Percentiles rank a stretch among this genome's conserved stretches.
These are phyloP conservation scores for Archocentrus centrarchus DNA, from an alignment of 2,113 vertebrate species.

Conservation along the genomic window DNA sequence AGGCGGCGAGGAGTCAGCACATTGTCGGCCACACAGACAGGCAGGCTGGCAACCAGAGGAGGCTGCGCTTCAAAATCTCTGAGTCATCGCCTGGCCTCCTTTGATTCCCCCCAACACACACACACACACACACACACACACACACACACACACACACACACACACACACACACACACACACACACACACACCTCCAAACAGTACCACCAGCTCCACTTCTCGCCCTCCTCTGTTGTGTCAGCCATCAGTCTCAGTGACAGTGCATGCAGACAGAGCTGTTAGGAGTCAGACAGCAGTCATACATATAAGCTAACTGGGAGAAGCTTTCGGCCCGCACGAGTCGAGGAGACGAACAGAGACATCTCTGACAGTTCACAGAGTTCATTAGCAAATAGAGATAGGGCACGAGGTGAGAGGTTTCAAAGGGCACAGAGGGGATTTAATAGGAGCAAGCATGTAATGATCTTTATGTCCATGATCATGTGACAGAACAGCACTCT, in stretches of 20 bases:
- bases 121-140: no score
- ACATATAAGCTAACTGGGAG: slow-evolving; percentile 17
- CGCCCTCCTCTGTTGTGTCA: slow-evolving; percentile 33
- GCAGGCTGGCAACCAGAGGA: slow-evolving; percentile 54
- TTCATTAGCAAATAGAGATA: slow-evolving; percentile 12
- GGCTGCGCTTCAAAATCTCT: slow-evolving; percentile 57
- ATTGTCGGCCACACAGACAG: slow-evolving; percentile 50
- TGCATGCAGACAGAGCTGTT: slow-evolving; percentile 41
- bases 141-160: no score
- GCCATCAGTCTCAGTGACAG: slow-evolving; percentile 38
- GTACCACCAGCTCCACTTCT: neutral
- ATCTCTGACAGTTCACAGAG: neutral
- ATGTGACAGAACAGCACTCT: slow-evolving; percentile 1
- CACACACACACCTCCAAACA: neutral
- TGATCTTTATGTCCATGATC: neutral
- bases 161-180: neutral
- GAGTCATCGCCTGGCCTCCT: slow-evolving; percentile 64
- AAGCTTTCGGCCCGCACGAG: neutral
- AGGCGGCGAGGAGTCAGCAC: slow-evolving; percentile 57
- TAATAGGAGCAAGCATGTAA: neutral
- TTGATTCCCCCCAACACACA: slow-evolving; percentile 4
- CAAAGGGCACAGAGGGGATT: slow-evolving; percentile 1
- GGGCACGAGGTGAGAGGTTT: neutral
- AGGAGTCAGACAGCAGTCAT: slow-evolving; percentile 18
- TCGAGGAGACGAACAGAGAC: neutral